phyloP scores from a whole-genome alignment of 2,113 vertebrate species.

The Dendropsophus ebraccatus region DNA sequence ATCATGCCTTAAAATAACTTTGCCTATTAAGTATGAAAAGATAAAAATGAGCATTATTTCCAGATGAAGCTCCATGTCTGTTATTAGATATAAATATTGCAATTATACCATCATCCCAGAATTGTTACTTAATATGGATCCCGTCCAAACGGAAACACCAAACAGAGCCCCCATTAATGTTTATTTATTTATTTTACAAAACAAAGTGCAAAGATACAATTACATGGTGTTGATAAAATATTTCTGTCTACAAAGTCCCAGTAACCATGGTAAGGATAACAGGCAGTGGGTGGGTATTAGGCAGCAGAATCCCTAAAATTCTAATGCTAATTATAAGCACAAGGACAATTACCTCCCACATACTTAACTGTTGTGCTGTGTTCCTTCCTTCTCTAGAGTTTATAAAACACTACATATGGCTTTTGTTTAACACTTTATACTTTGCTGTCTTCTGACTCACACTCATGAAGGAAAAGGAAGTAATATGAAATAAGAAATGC shows the following conservation, averaged over 20 bases:
- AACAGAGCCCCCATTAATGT: slow-evolving; percentile 66
- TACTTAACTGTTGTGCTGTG: slow-evolving; percentile 63
- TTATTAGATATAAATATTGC: slow-evolving; percentile 73
- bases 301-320: slow-evolving; percentile 68
- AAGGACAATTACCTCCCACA: slow-evolving; percentile 72
- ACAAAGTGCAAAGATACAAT: slow-evolving; percentile 65
- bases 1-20: slow-evolving; percentile 23
- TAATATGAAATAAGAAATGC: slow-evolving; percentile 12
- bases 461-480: slow-evolving; percentile 39
- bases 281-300: slow-evolving; percentile 66
- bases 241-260: slow-evolving; percentile 72
- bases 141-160: slow-evolving; percentile 69
- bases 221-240: slow-evolving; percentile 69
- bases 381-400: slow-evolving; percentile 68
- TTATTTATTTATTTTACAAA: slow-evolving; percentile 73
- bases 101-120: slow-evolving; percentile 69
- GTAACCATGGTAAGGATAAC: slow-evolving; percentile 63
- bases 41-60: slow-evolving; percentile 60
- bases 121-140: slow-evolving; percentile 67
- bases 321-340: slow-evolving; percentile 69
- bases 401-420: slow-evolving; percentile 64
- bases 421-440: slow-evolving; percentile 64
- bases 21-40: background rate
- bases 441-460: slow-evolving; percentile 57
- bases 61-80: slow-evolving; percentile 71